phyloP scores from a whole-genome alignment of 2,888 invertebrate genomes.

The Drosophila pegasa region DNA sequence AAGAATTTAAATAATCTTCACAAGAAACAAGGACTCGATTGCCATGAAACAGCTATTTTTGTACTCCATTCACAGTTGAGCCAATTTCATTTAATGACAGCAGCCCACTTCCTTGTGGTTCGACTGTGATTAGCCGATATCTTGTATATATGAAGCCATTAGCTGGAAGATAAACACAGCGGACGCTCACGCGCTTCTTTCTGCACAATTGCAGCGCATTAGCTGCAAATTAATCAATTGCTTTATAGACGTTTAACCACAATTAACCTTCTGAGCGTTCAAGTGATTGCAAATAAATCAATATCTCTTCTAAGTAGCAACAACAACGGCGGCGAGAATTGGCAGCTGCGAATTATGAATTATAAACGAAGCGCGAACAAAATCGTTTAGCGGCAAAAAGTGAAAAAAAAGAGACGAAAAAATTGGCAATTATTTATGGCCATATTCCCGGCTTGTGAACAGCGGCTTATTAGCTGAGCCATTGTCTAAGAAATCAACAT shows the following conservation, averaged over 20 bases:
- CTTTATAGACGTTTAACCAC: conserved; percentile 68
- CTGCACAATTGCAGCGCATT: conserved; percentile 37
- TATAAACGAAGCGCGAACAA: conserved; percentile 66
- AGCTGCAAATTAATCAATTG: conserved; percentile 70
- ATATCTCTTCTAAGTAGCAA: conserved; percentile 46
- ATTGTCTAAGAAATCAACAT: conserved; percentile 44
- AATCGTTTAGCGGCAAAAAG: conserved; percentile 57
- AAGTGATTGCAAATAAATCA: conserved; percentile 74
- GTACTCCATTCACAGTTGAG: not conserved
- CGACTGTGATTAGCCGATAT: conserved; percentile 42
- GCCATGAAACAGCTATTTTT: not conserved
- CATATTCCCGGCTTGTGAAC: conserved; percentile 47
- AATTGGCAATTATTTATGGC: conserved; percentile 66
- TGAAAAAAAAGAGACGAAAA: conserved; percentile 11
- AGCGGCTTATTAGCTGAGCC: conserved; percentile 39
- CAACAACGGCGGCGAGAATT: conserved; percentile 23
- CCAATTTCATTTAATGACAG: conserved; percentile 23
- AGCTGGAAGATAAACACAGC: not conserved
- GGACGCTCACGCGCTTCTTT: conserved; percentile 14
- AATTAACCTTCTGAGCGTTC: conserved; percentile 74
- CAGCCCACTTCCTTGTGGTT: conserved; percentile 51
- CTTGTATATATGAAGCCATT: conserved; percentile 25
- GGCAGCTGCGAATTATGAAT: conserved; percentile 56
- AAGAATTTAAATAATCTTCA: not conserved
- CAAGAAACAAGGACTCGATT: not conserved